Evolutionary conservation across 2,888 invertebrate genomes (phyloP).

Genomic region (Callimorpha dominula): DNA sequence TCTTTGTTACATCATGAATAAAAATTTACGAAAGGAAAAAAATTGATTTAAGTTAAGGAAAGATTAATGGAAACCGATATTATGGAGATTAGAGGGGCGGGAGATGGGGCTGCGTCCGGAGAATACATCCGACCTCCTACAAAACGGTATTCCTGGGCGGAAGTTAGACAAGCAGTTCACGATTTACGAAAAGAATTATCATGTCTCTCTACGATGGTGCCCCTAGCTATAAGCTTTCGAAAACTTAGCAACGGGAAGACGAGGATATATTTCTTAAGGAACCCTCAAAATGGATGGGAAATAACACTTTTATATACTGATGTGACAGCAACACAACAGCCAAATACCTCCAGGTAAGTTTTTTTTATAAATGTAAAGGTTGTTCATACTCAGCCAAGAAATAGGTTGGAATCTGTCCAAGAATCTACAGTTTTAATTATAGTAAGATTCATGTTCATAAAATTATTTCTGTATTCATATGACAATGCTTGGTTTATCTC

Average conservation of each 20-base stretch:
- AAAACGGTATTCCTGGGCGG: conserved; percentile 90
- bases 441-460: background rate
- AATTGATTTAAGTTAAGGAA: conserved; percentile 51
- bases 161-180: conserved; percentile 92
- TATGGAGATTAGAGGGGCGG: conserved; percentile 82
- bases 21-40: conserved; percentile 51
- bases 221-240: conserved; percentile 93
- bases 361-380: conserved; percentile 3
- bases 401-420: conserved; percentile 9
- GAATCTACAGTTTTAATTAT: background rate
- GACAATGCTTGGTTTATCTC: conserved; percentile 15
- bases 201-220: conserved; percentile 92
- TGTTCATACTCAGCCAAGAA: conserved; percentile 6
- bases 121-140: conserved; percentile 71
- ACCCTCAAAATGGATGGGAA: conserved; percentile 95
- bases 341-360: conserved; percentile 80
- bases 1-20: conserved; percentile 69
- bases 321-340: conserved; percentile 88
- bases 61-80: conserved; percentile 58
- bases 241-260: conserved; percentile 92
- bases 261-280: conserved; percentile 96
- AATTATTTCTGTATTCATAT: background rate
- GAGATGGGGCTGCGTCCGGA: conserved; percentile 79
- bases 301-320: conserved; percentile 95
- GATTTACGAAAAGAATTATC: conserved; percentile 93